phyloP scores from a whole-genome alignment of 2,113 vertebrate genomes.

The Polypterus senegalus region DNA sequence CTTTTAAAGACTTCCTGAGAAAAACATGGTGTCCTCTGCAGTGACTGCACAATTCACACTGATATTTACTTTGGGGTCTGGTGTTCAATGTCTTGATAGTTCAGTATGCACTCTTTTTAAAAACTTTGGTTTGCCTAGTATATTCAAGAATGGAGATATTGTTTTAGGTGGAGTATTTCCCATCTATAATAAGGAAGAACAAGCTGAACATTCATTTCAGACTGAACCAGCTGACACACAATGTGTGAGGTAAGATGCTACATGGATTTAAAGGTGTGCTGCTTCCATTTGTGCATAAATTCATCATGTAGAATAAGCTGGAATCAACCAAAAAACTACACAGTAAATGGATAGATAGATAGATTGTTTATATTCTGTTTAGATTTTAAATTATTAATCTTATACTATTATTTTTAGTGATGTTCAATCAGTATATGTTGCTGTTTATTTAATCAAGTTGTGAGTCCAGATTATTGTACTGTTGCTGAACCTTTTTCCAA shows the following conservation, averaged over 20 bases:
- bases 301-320: no score
- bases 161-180: conserved; percentile 56
- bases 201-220: conserved; percentile 23
- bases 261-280: neutral
- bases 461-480: no score
- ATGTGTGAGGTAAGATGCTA: conserved; percentile 37
- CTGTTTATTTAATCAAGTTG: no score
- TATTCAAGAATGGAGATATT: conserved; percentile 44
- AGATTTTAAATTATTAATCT: neutral
- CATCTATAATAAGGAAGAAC: conserved; percentile 45
- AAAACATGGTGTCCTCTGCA: no score
- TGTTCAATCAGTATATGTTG: neutral
- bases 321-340: neutral
- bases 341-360: neutral
- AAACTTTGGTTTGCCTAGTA: conserved; percentile 34
- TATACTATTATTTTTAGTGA: neutral
- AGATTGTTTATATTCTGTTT: neutral
- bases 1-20: no score
- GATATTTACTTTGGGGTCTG: conserved; percentile 11
- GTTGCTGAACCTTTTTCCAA: no score
- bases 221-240: conserved; percentile 24
- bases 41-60: neutral
- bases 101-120: conserved; percentile 31
- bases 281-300: no score
- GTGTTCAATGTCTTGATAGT: neutral